Conservation (phyloP, 1,140 invertebrate species). For the Ceratina japonica region DNA sequence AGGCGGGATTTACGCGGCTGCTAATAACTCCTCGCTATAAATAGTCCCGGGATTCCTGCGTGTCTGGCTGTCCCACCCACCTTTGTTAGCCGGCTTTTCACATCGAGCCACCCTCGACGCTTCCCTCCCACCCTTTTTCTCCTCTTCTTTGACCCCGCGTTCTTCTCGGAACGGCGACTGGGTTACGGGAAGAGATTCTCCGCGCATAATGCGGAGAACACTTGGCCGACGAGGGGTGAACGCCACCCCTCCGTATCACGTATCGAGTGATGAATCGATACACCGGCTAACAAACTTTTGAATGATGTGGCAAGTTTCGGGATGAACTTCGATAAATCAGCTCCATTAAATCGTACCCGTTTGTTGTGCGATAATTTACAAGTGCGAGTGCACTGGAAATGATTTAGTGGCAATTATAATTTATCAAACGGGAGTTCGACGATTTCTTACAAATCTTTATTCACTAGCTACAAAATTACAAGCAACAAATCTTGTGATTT, state of each 20-base stretch:
- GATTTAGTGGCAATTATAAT: too few relatives aligned
- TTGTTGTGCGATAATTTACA: too few relatives aligned
- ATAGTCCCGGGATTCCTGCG: constrained; percentile 33
- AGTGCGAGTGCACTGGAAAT: too few relatives aligned
- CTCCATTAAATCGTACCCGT: too few relatives aligned
- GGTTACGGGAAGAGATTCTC: constrained; percentile 33
- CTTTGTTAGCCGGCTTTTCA: constrained; percentile 46
- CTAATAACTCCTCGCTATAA: constrained; percentile 42
- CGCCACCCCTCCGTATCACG: not conserved
- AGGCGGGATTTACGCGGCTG: constrained; percentile 23
- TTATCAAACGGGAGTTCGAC: too few relatives aligned
- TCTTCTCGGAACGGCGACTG: constrained; percentile 25
- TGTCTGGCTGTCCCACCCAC: constrained; percentile 38
- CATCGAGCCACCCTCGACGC: constrained; percentile 2
- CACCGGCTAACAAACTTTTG: too few relatives aligned
- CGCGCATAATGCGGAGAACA: constrained; percentile 36
- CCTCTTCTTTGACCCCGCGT: constrained; percentile 2
- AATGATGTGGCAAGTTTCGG: too few relatives aligned
- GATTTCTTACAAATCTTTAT: too few relatives aligned
- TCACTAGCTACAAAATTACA: too few relatives aligned
- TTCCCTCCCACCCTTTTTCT: not conserved
- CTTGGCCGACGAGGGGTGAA: not conserved
- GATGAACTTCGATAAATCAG: too few relatives aligned
- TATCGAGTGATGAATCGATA: constrained; percentile 13
- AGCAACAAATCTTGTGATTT: too few relatives aligned